phyloP scores from a whole-genome alignment of 2,113 vertebrate genomes.

The Istiophorus platypterus region DNA sequence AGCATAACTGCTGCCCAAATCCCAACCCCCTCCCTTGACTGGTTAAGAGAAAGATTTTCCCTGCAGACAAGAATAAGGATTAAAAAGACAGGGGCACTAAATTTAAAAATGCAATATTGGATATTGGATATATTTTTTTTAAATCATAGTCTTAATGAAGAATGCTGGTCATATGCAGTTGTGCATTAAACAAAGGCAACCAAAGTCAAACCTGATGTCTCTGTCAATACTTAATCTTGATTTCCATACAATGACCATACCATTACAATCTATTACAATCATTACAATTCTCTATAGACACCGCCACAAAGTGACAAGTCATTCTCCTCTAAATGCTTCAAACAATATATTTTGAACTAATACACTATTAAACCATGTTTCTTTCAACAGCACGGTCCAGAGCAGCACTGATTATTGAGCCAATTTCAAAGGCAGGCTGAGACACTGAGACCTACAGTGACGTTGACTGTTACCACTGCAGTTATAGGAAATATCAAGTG shows the following conservation, averaged over 20 bases:
- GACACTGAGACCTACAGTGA: slow-evolving; percentile 20
- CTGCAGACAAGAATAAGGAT: slow-evolving; percentile 3
- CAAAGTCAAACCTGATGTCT: not conserved
- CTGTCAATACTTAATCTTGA: not conserved
- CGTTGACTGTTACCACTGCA: slow-evolving; percentile 26
- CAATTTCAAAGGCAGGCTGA: slow-evolving; percentile 15
- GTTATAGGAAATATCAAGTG: slow-evolving; percentile 31
- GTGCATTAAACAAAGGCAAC: slow-evolving; percentile 14
- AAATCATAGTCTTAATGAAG: not conserved
- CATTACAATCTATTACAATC: slow-evolving; percentile 1
- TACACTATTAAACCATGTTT: slow-evolving; percentile 6
- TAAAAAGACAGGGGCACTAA: not conserved
- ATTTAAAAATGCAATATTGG: not conserved
- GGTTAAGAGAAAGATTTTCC: slow-evolving; percentile 36
- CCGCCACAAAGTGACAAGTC: slow-evolving; percentile 9
- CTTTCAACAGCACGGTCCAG: not conserved
- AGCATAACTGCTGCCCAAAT: slow-evolving; percentile 25
- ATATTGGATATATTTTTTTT: not conserved
- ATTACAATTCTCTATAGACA: not conserved
- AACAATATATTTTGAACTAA: slow-evolving; percentile 13
- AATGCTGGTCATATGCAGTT: not conserved
- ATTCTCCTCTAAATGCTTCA: not conserved
- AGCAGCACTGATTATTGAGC: slow-evolving; percentile 19
- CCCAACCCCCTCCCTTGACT: slow-evolving; percentile 11
- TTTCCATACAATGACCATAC: not conserved